Base-by-base conservation (phyloP, 2,888 invertebrate genomes). In the Pasiphila rectangulata region DNA sequence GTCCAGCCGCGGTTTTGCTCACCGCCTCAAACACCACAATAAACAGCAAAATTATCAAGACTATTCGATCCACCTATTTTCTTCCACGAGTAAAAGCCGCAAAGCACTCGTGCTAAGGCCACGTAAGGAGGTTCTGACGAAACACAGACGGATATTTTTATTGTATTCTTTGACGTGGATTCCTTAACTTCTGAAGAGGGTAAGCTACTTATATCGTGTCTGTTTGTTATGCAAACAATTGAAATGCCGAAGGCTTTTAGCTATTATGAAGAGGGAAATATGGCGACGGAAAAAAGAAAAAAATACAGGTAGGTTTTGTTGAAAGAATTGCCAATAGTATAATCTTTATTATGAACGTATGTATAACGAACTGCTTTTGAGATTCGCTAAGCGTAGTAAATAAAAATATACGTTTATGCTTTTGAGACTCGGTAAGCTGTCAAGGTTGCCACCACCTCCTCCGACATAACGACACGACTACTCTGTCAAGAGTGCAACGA, bases 131-230 rank as follows among this genome's bases (percentile, higher is more conserved):
- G 29, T 46, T 46, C 42, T 51, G 55, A 55, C 45, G 50, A 48
- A 44, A 52, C 27, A 34, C 44, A 54, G 45, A 34, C 44, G 44
- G 37, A 57, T 53, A 46, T 50, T 46, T 45, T 41, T 50, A 55
- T 57, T 55, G 49, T 55, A 37, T 51, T 47, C 20, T 49, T 47
- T 45, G 32, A 35, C 17, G 17, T 24, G 68, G 61, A 57, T 66
- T 71, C 59, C 67, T 64, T 61, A 67, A 69, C 64, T 72, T 62
- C 48, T 58, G 58, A 65, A 64, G 68, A 69, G 69, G 64, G 67
- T 69, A 64, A 71, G 75, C 67, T 74, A 70, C 72, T 75, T 73
- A 71, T 66, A 55, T 63, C 64, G 64, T 64, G 60, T 69, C 72
- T 69, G 61, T 65, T 63, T 67, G 25, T 12, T 36, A 41, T 46